phyloP scores from a whole-genome alignment of 2,888 invertebrate species.

The Ochropleura leucogaster region DNA sequence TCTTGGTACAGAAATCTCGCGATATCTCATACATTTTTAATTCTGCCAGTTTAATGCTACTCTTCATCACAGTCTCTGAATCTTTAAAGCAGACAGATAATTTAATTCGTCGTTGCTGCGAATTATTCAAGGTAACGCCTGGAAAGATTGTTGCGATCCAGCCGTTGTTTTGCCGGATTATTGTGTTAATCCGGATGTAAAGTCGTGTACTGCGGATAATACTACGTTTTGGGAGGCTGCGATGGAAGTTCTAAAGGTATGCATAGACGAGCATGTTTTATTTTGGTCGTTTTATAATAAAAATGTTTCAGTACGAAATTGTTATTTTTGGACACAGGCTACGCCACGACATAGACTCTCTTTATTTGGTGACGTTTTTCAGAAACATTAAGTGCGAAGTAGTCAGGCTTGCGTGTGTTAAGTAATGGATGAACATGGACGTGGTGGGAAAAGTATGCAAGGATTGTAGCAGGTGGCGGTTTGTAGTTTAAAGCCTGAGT shows the following conservation, averaged over 20 bases:
- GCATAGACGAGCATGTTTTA: not conserved
- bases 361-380: no score
- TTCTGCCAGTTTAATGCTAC: slow-evolving; percentile 50
- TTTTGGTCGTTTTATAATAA: not conserved
- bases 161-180: slow-evolving; percentile 56
- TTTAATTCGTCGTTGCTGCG: slow-evolving; percentile 67
- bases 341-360: no score
- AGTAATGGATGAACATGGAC: no score
- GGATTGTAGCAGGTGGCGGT: no score
- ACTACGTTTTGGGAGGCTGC: not conserved
- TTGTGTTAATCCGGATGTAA: slow-evolving; percentile 60
- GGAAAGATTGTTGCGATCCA: slow-evolving; percentile 54
- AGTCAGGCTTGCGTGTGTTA: no score
- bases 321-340: not conserved
- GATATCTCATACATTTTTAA: slow-evolving; percentile 62
- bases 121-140: slow-evolving; percentile 69
- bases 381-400: no score
- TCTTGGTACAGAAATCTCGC: slow-evolving; percentile 45
- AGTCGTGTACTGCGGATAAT: slow-evolving; percentile 39
- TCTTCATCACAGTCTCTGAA: slow-evolving; percentile 60
- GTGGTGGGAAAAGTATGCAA: no score
- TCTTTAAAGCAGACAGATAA: slow-evolving; percentile 67
- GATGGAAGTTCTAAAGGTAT: slow-evolving; percentile 18
- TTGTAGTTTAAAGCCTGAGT: no score
- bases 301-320: not conserved